Conservation (phyloP, 2,888 invertebrate genomes). For the Aelia acuminata region DNA sequence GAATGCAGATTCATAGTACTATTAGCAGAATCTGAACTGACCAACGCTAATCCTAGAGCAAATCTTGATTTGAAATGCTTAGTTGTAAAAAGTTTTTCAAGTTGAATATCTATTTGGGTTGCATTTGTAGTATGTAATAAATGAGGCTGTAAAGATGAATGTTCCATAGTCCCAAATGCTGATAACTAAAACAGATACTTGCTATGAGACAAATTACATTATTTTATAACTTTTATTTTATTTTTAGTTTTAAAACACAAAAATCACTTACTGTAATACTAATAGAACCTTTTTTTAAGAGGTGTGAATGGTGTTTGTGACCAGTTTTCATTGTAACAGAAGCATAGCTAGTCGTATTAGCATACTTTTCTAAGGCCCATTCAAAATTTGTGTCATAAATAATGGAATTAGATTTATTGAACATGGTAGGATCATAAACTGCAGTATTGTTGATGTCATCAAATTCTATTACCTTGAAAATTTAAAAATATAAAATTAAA, state of each 20-base stretch:
- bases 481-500: background rate
- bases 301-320: conserved; percentile 63
- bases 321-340: conserved; percentile 68
- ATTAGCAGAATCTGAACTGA: conserved; percentile 71
- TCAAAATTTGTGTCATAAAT: conserved; percentile 69
- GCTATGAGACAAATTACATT: conserved; percentile 38
- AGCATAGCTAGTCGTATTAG: conserved; percentile 68
- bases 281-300: conserved; percentile 66
- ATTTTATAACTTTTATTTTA: background rate
- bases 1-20: conserved; percentile 70
- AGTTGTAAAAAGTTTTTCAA: conserved; percentile 73
- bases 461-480: conserved; percentile 74
- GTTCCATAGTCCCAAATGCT: conserved; percentile 70
- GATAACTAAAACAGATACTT: conserved; percentile 72
- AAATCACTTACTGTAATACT: conserved; percentile 67
- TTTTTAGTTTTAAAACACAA: too few species aligned
- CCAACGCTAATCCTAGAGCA: conserved; percentile 74
- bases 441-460: conserved; percentile 74
- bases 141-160: conserved; percentile 74
- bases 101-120: conserved; percentile 75
- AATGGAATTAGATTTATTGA: conserved; percentile 68
- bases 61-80: conserved; percentile 74
- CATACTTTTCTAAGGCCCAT: conserved; percentile 70
- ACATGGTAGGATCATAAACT: conserved; percentile 67
- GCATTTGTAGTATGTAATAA: conserved; percentile 78